Evolutionary conservation across 2,113 vertebrate species (phyloP), one percentile per base, ranked within the genome.

Genomic region (Stigmatopora argus): DNA sequence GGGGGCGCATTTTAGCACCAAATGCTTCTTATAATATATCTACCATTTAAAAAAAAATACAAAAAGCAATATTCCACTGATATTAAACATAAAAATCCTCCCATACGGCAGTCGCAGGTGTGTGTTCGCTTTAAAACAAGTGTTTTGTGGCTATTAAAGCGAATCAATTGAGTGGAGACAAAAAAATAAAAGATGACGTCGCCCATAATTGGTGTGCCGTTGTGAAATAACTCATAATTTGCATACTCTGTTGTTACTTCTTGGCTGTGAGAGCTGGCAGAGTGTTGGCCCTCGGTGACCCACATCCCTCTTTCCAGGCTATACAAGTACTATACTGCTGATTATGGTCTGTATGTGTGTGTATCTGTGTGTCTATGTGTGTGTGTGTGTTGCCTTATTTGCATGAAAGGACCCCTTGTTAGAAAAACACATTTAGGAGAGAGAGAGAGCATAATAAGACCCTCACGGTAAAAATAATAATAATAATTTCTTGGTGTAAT

Each of bases 301-400:
- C 84, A 84, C 72, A 80, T 80, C 73, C 49, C 76, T 75, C 70
- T 85, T 85, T 85, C 66, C 72, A 72, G 80, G 78, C 77, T 86
- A 15, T 17, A 80, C 75, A 82, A 83, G 77, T 35, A 31, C 26
- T 31, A 34, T 83, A 68, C 64, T 71, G 78, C 45, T 81, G 81
- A 79, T 84, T 79, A 75, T 78, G 19, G 65, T 48, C 46, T 70
- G 75, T 67, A 72, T 63, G 65, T 59, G 70, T 66, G 57, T 64
- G 73, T 52, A 65, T 48, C 68, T 59, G 65, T 38, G 62, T 53
- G n/a, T n/a, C n/a, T n/a, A n/a, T n/a, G 52, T 63, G 75, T 67
- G 72, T 60, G 67, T 19, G 48, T 64, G 55, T 61, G 69, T 51
- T 69, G 55, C 55, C 57, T 55, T 62, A 82, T 83, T 84, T 80